These are phyloP conservation scores for Elephas maximus DNA, from an alignment of 2,113 vertebrate genomes.

Conservation along the genomic window DNA sequence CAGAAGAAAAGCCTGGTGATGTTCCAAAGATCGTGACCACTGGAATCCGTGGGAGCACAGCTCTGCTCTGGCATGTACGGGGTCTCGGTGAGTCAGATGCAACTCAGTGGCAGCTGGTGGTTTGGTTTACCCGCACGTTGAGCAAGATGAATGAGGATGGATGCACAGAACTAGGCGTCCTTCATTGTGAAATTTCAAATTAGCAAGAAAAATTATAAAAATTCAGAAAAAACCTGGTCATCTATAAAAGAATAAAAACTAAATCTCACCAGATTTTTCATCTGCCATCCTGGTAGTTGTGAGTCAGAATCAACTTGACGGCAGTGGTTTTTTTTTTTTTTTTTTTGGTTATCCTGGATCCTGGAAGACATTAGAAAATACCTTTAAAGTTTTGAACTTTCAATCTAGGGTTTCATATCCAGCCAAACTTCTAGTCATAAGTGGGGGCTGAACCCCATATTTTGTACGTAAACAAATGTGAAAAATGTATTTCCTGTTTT, in stretches of 20 bases:
- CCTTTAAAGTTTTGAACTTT: neutral
- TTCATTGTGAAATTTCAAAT: neutral
- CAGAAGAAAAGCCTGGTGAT: neutral
- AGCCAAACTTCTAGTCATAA: neutral
- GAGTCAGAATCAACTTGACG: too few relatives aligned
- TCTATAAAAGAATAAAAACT: neutral
- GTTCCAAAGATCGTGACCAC: neutral
- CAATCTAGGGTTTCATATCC: neutral
- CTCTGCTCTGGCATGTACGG: neutral
- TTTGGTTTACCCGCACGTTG: neutral
- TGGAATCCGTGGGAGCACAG: neutral
- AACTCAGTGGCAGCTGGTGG: neutral
- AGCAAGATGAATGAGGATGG: neutral
- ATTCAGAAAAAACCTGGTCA: neutral
- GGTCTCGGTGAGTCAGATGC: neutral
- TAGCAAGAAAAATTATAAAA: neutral
- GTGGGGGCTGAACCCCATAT: neutral
- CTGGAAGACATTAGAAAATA: neutral
- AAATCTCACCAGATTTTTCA: neutral
- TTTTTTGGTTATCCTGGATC: neutral
- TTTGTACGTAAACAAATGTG: neutral
- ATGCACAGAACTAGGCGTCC: neutral
- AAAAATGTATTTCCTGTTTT: neutral
- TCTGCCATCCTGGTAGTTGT: neutral
- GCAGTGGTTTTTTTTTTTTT: neutral